A percentile compares a stretch with the other conserved stretches of the same genome.
Evolutionary conservation across 2,888 invertebrate species (phyloP).

Genomic region (Axea sp.): DNA sequence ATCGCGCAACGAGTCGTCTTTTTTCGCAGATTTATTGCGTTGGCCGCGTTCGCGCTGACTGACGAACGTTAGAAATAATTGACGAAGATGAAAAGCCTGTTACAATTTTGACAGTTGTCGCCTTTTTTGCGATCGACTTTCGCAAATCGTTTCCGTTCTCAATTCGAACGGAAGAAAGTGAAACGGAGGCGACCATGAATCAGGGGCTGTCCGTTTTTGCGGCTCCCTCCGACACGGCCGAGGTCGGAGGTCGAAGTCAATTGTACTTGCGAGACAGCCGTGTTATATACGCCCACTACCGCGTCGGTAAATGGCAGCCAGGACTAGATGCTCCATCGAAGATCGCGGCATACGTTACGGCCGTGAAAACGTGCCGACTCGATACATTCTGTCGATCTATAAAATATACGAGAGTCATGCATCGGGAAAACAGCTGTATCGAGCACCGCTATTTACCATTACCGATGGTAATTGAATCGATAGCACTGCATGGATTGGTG

Average conservation of each 20-base stretch:
- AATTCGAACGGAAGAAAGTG: constrained; percentile 36
- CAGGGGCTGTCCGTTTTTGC: constrained; percentile 64
- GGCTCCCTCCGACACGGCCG: constrained; percentile 61
- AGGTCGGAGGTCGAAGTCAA: constrained; percentile 67
- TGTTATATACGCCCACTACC: constrained; percentile 57
- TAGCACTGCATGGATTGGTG: constrained; percentile 9
- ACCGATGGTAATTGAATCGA: constrained; percentile 31
- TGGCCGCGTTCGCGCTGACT: neutral
- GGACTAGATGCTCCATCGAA: constrained; percentile 28
- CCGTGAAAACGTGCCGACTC: constrained; percentile 33
- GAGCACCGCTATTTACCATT: constrained; percentile 22
- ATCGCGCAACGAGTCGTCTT: constrained; percentile 27
- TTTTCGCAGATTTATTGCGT: constrained; percentile 32
- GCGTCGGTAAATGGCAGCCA: constrained; percentile 25
- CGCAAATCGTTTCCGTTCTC: too few relatives aligned
- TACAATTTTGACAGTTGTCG: constrained; percentile 17
- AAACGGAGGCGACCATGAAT: constrained; percentile 64
- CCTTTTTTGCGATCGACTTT: constrained; percentile 2
- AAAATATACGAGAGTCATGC: constrained; percentile 43
- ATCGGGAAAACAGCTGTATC: constrained; percentile 24
- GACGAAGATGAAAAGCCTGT: constrained; percentile 12
- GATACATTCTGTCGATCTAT: constrained; percentile 44
- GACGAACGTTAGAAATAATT: constrained; percentile 12
- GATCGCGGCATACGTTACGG: constrained; percentile 34
- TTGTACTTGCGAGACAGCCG: constrained; percentile 65